Evolutionary conservation across 2,797 vertebrate genomes (phyloP).

Genomic region (Pantherophis vulpinus): DNA sequence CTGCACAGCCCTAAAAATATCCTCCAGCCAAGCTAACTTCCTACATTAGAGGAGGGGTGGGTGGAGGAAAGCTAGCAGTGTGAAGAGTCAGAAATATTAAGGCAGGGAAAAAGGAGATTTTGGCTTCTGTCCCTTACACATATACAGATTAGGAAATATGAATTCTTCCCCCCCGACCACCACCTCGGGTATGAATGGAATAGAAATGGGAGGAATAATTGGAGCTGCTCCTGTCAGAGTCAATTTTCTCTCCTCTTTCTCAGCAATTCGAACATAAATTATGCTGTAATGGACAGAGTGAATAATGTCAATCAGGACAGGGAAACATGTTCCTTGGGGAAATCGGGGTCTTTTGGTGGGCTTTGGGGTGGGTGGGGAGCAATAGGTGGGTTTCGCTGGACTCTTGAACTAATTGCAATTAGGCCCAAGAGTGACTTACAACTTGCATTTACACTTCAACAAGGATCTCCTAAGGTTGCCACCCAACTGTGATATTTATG

Average conservation of each 20-base stretch:
- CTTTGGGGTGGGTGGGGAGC: neutral
- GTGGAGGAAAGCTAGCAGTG: neutral
- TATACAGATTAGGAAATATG: neutral
- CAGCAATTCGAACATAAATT: neutral
- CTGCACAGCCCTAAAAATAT: neutral
- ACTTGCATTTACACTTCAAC: neutral
- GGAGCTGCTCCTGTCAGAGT: neutral
- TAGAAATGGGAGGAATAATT: neutral
- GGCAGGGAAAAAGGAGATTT: neutral
- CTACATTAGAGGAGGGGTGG: neutral
- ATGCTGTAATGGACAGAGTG: neutral
- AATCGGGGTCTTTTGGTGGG: neutral
- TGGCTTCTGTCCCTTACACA: neutral
- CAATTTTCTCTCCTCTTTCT: neutral
- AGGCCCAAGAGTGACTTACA: neutral
- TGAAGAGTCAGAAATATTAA: neutral
- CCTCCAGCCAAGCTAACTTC: neutral
- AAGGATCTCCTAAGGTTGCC: neutral
- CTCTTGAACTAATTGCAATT: neutral
- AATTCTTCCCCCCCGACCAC: neutral
- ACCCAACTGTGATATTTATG: neutral
- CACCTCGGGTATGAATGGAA: neutral
- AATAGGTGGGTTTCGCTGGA: neutral
- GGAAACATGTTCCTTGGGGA: neutral
- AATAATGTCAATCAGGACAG: neutral